Evolutionary conservation across 2,113 vertebrate genomes (phyloP).

Genomic region (Syrrhaptes paradoxus): DNA sequence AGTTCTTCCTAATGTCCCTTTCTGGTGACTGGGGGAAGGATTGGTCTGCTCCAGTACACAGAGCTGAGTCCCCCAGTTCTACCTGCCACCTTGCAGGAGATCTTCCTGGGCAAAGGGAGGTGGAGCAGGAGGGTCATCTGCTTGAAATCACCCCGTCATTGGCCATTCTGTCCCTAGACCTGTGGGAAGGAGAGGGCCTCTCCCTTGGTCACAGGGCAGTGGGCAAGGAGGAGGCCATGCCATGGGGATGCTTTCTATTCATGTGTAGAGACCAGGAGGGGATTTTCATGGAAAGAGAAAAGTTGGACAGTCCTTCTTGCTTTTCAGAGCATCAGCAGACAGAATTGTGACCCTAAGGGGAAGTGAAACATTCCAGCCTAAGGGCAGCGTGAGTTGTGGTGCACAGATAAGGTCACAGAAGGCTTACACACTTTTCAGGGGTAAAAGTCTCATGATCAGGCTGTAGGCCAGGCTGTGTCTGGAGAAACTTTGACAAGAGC

Average conservation of each 20-base stretch:
- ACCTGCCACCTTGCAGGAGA: not conserved
- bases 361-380: not conserved
- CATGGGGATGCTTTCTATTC: not conserved
- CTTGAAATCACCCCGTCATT: not conserved
- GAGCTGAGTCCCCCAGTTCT: not conserved
- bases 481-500: not conserved
- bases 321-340: not conserved
- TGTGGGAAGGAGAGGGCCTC: not conserved
- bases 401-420: not conserved
- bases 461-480: not conserved
- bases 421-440: not conserved
- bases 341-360: not conserved
- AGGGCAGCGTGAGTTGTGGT: fast-evolving
- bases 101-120: not conserved
- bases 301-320: not conserved
- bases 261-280: not conserved
- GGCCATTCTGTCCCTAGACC: not conserved
- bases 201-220: not conserved
- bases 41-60: not conserved
- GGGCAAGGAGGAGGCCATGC: not conserved
- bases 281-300: not conserved
- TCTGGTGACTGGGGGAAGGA: not conserved
- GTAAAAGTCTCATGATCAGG: not conserved
- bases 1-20: not conserved
- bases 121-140: not conserved